These are phyloP conservation scores for Toxotes lorentzi DNA, from an alignment of 2,797 vertebrate species.

Conservation along the genomic window DNA sequence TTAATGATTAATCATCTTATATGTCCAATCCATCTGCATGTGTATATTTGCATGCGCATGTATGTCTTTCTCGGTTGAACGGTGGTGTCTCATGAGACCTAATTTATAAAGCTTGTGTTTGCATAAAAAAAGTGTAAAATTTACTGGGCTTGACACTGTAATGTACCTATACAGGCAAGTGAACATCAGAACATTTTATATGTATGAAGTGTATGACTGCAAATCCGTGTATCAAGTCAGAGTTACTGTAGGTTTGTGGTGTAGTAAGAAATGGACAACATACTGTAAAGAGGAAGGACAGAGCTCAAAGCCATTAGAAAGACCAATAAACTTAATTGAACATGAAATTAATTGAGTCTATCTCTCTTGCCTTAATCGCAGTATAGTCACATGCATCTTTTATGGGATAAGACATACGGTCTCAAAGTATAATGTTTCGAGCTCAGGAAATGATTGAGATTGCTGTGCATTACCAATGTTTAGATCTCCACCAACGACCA, in stretches of 20 bases:
- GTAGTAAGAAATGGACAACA: background rate
- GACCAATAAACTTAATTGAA: conserved; percentile 59
- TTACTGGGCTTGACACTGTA: conserved; percentile 17
- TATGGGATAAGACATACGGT: conserved; percentile 36
- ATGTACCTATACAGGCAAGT: conserved; percentile 2
- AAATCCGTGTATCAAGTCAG: conserved; percentile 8
- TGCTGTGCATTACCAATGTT: conserved; percentile 10
- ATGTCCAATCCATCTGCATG: conserved; percentile 37
- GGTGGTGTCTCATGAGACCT: conserved; percentile 50
- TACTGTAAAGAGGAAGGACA: conserved; percentile 12
- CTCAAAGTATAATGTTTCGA: conserved; percentile 25
- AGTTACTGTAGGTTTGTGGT: conserved; percentile 20
- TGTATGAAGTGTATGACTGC: conserved; percentile 1
- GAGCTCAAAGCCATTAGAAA: conserved; percentile 37
- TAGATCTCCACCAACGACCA: conserved; percentile 6
- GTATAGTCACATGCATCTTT: conserved; percentile 53
- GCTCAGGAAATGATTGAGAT: conserved; percentile 19
- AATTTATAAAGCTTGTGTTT: conserved; percentile 56
- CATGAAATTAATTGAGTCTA: conserved; percentile 63
- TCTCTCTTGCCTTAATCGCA: conserved; percentile 51
- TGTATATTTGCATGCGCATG: conserved; percentile 40
- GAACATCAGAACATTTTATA: conserved; percentile 14
- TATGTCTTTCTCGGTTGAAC: conserved; percentile 27
- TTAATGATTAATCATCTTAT: conserved; percentile 64
- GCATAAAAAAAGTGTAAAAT: conserved; percentile 28